Percentiles rank a stretch among this genome's conserved stretches.
phyloP scores from a whole-genome alignment of 2,113 vertebrate species.

The Perccottus glenii region DNA sequence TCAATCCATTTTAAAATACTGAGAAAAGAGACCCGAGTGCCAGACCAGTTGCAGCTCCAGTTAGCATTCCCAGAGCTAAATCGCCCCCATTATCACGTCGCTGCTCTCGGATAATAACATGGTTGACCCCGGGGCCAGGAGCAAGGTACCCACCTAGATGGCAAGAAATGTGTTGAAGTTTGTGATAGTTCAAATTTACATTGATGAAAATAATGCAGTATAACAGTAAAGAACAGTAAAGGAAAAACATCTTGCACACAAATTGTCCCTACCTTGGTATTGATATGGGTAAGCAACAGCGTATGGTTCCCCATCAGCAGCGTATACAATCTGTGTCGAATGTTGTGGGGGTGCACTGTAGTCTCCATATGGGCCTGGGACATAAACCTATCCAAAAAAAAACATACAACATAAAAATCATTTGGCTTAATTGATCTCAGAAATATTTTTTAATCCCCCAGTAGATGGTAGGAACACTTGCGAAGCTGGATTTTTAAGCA shows the following conservation, averaged over 20 bases:
- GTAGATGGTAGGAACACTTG: slow-evolving; percentile 20
- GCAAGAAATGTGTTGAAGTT: neutral
- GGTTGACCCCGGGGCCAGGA: slow-evolving; percentile 82
- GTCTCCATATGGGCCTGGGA: slow-evolving; percentile 71
- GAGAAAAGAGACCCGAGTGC: slow-evolving; percentile 93
- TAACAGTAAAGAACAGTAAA: no score
- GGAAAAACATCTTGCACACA: neutral
- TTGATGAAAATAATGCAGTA: neutral
- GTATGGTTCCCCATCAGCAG: slow-evolving; percentile 75
- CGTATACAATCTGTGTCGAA: slow-evolving; percentile 72
- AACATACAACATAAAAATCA: neutral
- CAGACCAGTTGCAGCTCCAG: slow-evolving; percentile 93
- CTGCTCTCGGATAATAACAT: slow-evolving; percentile 87
- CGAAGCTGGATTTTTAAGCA: neutral
- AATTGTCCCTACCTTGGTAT: slow-evolving; percentile 68
- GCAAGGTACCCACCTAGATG: slow-evolving; percentile 81
- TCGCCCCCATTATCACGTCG: slow-evolving; percentile 86
- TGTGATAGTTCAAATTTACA: neutral
- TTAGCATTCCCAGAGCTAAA: slow-evolving; percentile 89
- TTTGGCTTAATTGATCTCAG: neutral
- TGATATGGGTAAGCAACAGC: slow-evolving; percentile 77
- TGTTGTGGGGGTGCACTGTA: slow-evolving; percentile 69
- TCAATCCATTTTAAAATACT: slow-evolving; percentile 83
- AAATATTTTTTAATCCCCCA: slow-evolving; percentile 2
- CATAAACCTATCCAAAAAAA: slow-evolving; percentile 64